Evolutionary conservation across 1,140 invertebrate species (phyloP).

Genomic region (Eupeodes corollae): DNA sequence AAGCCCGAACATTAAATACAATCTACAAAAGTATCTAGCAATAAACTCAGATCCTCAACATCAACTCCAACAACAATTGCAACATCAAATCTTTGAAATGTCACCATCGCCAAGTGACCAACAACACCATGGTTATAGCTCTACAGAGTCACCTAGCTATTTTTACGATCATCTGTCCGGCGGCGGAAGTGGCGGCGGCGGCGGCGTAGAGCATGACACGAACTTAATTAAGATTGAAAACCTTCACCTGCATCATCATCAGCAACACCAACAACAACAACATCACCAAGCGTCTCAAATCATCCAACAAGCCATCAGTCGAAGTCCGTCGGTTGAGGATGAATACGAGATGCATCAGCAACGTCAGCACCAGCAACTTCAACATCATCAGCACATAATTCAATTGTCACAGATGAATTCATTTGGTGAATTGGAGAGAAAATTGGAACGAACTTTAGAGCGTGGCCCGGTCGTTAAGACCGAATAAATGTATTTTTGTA

Average conservation of each 20-base stretch:
- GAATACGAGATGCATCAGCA: slow-evolving; percentile 23
- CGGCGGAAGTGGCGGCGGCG: background rate
- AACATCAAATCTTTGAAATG: background rate
- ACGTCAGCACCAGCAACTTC: slow-evolving; percentile 20
- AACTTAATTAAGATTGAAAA: background rate
- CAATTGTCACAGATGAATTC: too few species aligned
- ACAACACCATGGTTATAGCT: slow-evolving; percentile 8
- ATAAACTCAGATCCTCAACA: slow-evolving; percentile 6
- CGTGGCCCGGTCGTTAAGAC: too few species aligned
- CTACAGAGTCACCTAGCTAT: background rate
- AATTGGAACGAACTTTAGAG: too few species aligned
- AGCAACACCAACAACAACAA: slow-evolving; percentile 11
- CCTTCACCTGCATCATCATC: slow-evolving; percentile 3
- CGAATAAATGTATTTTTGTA: too few species aligned
- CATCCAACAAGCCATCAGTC: slow-evolving; percentile 12
- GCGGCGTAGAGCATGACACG: background rate
- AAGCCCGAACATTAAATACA: background rate
- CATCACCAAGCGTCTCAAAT: slow-evolving; percentile 6
- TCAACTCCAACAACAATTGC: slow-evolving; percentile 7
- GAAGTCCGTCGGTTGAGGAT: slow-evolving; percentile 21
- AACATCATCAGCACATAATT: slow-evolving; percentile 10
- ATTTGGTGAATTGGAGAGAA: too few species aligned
- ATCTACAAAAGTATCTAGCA: slow-evolving; percentile 10
- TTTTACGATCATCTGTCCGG: background rate
- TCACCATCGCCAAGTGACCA: slow-evolving; percentile 2